phyloP scores from a whole-genome alignment of 2,888 invertebrate genomes.

The Fragum fragum region DNA sequence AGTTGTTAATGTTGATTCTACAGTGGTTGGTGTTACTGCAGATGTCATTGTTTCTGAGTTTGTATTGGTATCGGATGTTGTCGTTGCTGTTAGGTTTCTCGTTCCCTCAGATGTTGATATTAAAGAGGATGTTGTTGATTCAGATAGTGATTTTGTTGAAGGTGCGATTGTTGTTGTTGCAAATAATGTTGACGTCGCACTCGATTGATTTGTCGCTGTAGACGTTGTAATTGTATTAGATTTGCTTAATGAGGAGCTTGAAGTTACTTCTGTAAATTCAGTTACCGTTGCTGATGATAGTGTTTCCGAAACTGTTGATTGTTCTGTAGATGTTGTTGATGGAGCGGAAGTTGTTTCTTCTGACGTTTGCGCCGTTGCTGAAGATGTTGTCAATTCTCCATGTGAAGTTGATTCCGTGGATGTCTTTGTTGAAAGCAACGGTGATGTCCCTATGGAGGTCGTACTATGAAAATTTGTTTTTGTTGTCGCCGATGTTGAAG shows the following conservation, averaged over 20 bases:
- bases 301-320: conserved; percentile 23
- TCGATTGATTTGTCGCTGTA: too few relatives aligned
- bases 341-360: not conserved
- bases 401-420: too few relatives aligned
- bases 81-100: too few relatives aligned
- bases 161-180: conserved; percentile 14
- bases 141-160: not conserved
- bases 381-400: not conserved
- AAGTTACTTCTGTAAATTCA: not conserved
- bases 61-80: not conserved
- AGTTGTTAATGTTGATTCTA: conserved; percentile 2
- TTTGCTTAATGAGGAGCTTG: not conserved
- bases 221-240: not conserved
- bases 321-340: conserved; percentile 12
- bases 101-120: not conserved
- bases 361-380: not conserved
- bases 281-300: not conserved
- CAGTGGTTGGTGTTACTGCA: conserved; percentile 19
- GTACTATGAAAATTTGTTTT: too few relatives aligned
- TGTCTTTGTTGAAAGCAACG: too few relatives aligned
- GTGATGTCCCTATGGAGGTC: too few relatives aligned
- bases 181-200: not conserved
- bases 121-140: not conserved
- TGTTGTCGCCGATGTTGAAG: too few relatives aligned
- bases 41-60: conserved; percentile 15